phyloP scores from a whole-genome alignment of 2,888 invertebrate genomes.

The Aleiodes testaceus region DNA sequence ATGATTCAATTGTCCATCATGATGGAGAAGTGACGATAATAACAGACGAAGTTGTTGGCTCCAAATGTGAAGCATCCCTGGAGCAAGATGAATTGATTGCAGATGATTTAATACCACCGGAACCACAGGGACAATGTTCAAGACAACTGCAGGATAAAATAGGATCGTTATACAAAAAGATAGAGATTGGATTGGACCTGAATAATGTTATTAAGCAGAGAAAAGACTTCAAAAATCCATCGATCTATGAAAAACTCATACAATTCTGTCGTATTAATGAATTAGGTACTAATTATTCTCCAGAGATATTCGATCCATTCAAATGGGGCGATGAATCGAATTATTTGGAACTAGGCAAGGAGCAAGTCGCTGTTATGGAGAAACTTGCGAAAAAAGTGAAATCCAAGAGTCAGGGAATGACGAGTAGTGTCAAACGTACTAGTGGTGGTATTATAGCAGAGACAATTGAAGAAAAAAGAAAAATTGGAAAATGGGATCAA shows the following conservation, averaged over 20 bases:
- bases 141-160: conserved; percentile 89
- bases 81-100: conserved; percentile 17
- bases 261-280: conserved; percentile 96
- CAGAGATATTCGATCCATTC: conserved; percentile 93
- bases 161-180: conserved; percentile 82
- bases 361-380: conserved; percentile 94
- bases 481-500: conserved; percentile 96
- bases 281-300: conserved; percentile 96
- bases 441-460: conserved; percentile 75
- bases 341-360: conserved; percentile 92
- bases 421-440: conserved; percentile 77
- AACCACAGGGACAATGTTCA: conserved; percentile 87
- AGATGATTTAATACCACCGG: conserved; percentile 80
- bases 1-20: conserved; percentile 84
- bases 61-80: neutral
- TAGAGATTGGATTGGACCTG: conserved; percentile 88
- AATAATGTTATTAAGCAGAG: conserved; percentile 91
- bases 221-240: conserved; percentile 96
- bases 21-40: conserved; percentile 76
- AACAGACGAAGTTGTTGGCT: conserved; percentile 58
- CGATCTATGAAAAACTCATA: conserved; percentile 97
- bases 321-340: conserved; percentile 94
- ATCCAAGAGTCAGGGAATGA: conserved; percentile 88
- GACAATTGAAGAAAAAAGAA: conserved; percentile 82
- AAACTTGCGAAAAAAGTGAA: conserved; percentile 83